Conservation (phyloP, 1,140 invertebrate genomes). For the Saxidomus purpurata region DNA sequence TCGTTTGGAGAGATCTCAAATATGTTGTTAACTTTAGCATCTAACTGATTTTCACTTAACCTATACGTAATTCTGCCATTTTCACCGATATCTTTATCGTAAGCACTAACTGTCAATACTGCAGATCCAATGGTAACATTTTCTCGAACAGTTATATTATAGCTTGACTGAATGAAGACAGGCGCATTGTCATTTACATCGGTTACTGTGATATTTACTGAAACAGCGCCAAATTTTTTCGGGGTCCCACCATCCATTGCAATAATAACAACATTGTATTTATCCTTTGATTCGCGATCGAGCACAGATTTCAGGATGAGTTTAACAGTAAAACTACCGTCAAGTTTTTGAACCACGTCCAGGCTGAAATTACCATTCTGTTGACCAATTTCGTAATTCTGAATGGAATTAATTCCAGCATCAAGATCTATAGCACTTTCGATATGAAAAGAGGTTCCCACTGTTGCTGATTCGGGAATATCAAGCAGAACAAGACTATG, state of each 20-base stretch:
- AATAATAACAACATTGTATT: slow-evolving; percentile 94
- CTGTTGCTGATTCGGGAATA: slow-evolving; percentile 53
- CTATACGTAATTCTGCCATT: slow-evolving; percentile 92
- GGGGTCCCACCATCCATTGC: slow-evolving; percentile 95
- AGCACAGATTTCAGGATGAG: slow-evolving; percentile 87
- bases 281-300: slow-evolving; percentile 93
- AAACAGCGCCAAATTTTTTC: slow-evolving; percentile 93
- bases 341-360: slow-evolving; percentile 57
- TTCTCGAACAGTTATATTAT: slow-evolving; percentile 92
- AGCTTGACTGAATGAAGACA: slow-evolving; percentile 87
- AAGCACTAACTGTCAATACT: slow-evolving; percentile 92
- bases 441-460: slow-evolving; percentile 63
- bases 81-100: slow-evolving; percentile 91
- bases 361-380: slow-evolving; percentile 55
- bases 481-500: slow-evolving; percentile 35
- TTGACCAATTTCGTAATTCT: slow-evolving; percentile 54
- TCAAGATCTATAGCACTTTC: slow-evolving; percentile 62
- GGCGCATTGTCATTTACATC: slow-evolving; percentile 99
- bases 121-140: slow-evolving; percentile 90
- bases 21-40: slow-evolving; percentile 91
- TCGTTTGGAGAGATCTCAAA: slow-evolving; percentile 75
- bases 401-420: slow-evolving; percentile 52
- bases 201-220: slow-evolving; percentile 94
- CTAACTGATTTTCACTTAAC: slow-evolving; percentile 86
- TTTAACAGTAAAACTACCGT: slow-evolving; percentile 65